These are phyloP conservation scores for Nerophis lumbriciformis DNA, from an alignment of 2,113 vertebrate species.

Conservation along the genomic window DNA sequence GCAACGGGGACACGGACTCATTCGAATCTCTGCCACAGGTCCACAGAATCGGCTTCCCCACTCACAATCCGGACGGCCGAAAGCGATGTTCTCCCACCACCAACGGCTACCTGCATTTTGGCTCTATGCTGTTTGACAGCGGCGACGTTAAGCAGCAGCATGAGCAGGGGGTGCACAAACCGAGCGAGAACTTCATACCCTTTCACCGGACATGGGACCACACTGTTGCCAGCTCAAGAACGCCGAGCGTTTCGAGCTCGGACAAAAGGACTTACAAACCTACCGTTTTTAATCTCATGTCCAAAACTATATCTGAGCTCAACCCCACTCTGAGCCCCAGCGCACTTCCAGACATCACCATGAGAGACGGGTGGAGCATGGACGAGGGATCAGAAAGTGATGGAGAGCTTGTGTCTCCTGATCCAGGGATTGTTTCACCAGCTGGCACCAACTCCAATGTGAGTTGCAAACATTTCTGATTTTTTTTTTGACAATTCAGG, in stretches of 20 bases:
- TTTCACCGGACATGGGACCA: constrained; percentile 39
- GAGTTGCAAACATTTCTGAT: constrained; percentile 35
- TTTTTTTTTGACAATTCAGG: neutral
- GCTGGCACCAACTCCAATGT: constrained; percentile 67
- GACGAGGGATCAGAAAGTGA: constrained; percentile 71
- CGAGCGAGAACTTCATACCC: constrained; percentile 36
- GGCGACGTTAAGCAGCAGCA: constrained; percentile 59
- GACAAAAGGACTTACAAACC: constrained; percentile 62
- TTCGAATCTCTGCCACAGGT: constrained; percentile 41
- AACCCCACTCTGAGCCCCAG: constrained; percentile 63
- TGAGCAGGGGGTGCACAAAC: constrained; percentile 20
- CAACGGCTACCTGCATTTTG: constrained; percentile 73
- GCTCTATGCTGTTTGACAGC: constrained; percentile 70
- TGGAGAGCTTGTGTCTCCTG: constrained; percentile 53
- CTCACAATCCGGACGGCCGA: constrained; percentile 61
- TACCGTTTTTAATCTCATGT: constrained; percentile 62
- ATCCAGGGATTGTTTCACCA: constrained; percentile 57
- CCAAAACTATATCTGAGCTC: constrained; percentile 66
- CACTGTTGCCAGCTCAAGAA: constrained; percentile 32
- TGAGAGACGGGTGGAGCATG: constrained; percentile 68
- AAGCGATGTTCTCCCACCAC: constrained; percentile 62
- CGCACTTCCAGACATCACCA: constrained; percentile 60
- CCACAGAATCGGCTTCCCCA: constrained; percentile 62
- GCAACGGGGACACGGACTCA: constrained; percentile 37
- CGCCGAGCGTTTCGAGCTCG: constrained; percentile 20